Evolutionary conservation across 2,888 invertebrate genomes (phyloP).

Genomic region (Lithophane socia): DNA sequence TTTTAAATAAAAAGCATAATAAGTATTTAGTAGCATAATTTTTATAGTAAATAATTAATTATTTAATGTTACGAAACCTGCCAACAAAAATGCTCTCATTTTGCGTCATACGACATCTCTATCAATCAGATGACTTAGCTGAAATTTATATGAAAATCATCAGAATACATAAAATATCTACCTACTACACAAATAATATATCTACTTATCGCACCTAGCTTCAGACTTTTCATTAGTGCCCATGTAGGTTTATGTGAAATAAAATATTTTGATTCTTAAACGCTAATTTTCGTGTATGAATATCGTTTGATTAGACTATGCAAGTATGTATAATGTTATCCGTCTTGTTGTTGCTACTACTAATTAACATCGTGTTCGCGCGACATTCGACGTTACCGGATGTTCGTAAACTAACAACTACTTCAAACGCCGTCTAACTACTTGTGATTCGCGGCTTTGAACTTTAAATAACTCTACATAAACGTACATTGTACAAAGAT

Average conservation of each 20-base stretch:
- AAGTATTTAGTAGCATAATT: background rate
- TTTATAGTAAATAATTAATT: background rate
- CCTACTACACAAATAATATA: background rate
- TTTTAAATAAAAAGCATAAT: background rate
- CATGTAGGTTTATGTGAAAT: too few species aligned
- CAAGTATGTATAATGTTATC: slow-evolving; percentile 30
- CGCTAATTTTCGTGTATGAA: background rate
- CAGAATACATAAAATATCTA: background rate
- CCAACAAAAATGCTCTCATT: slow-evolving; percentile 1
- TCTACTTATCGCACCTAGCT: background rate
- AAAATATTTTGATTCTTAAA: too few species aligned
- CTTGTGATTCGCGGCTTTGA: slow-evolving; percentile 48
- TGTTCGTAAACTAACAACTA: slow-evolving; percentile 52
- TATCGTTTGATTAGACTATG: background rate
- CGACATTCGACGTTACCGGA: slow-evolving; percentile 38
- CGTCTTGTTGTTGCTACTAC: slow-evolving; percentile 25
- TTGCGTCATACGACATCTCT: slow-evolving; percentile 4
- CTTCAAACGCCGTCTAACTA: slow-evolving; percentile 48
- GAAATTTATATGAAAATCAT: slow-evolving; percentile 13
- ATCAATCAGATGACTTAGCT: slow-evolving; percentile 41
- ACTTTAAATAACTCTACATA: slow-evolving; percentile 42
- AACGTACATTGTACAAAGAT: slow-evolving; percentile 14
- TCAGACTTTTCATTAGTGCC: too few species aligned
- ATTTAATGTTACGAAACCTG: slow-evolving; percentile 12
- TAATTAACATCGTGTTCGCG: slow-evolving; percentile 52